Evolutionary conservation across 2,797 vertebrate species (phyloP), one percentile per base, ranked within the genome.

Genomic region (Peromyscus eremicus): DNA sequence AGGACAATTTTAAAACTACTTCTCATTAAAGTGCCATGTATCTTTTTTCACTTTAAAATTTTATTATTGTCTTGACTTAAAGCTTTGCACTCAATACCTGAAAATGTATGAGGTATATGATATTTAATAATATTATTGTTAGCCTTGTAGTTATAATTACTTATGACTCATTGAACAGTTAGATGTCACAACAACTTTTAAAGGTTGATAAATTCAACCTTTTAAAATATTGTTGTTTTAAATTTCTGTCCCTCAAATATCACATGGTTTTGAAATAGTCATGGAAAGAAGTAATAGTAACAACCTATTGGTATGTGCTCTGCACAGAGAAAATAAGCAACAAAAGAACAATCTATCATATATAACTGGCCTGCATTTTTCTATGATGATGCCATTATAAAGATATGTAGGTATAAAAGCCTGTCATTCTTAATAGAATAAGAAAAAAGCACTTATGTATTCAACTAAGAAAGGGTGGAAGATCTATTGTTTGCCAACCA

Each of bases 391-490:
- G 10, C 27, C 0, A 11, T 57, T 73, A 27, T 5, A 60, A 76
- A 34, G 6, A 76, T 80, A 70, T 3, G 17, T 91, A 21, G 19
- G 6, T 11, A 68, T 49, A 80, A 94, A 76, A 85, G 13, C 52
- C 40, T 21, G 23, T 37, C 16, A 73, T 87, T 83, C 27, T 84
- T 83, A 81, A 55, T 17, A 88, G n/a, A 80, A 6, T 80, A 89
- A 77, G 57, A 92, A 89, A 83, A 80, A 88, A 52, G 29, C 10
- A 66, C 25, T 83, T 46, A 87, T 87, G 66, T 93, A 57, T 55
- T 34, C 32, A 84, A 25, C 12, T 49, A 75, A 76, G 2, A 84
- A 86, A 86, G 3, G 1, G n/a, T 70, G 55, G n/a, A 83, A 64
- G 8, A 70, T 46, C 1, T 75, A 46, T 14, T 52, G 10, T 83